Evolutionary conservation across 1,140 invertebrate species (phyloP).

Genomic region (Rhagoletis pomonella): DNA sequence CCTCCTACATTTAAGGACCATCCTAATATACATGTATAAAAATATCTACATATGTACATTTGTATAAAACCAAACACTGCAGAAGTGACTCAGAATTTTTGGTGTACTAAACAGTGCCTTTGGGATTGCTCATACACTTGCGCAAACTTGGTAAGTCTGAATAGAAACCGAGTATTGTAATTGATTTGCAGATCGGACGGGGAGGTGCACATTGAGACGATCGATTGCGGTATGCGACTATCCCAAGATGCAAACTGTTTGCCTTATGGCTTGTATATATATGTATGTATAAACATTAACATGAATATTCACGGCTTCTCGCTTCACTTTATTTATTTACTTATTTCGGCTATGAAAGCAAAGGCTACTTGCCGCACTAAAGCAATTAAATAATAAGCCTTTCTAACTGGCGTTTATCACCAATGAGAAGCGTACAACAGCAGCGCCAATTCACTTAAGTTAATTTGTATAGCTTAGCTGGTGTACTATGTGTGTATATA

Average conservation of each 20-base stretch:
- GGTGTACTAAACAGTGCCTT: background rate
- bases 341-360: slow-evolving; percentile 33
- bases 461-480: background rate
- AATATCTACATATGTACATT: background rate
- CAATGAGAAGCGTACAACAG: slow-evolving; percentile 3
- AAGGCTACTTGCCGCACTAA: slow-evolving; percentile 13
- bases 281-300: background rate
- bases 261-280: background rate
- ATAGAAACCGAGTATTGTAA: slow-evolving; percentile 7
- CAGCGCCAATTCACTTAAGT: slow-evolving; percentile 14
- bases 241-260: background rate
- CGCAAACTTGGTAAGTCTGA: background rate
- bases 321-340: slow-evolving; percentile 16
- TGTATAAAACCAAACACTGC: background rate
- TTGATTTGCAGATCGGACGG: slow-evolving; percentile 11
- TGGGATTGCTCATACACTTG: background rate
- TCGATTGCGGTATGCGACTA: background rate
- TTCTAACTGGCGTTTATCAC: slow-evolving; percentile 50
- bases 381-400: slow-evolving; percentile 51
- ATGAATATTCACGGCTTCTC: background rate
- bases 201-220: background rate
- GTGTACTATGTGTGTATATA: background rate
- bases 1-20: background rate
- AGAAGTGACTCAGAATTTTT: background rate
- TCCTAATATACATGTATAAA: background rate